A percentile compares a stretch with the other conserved stretches of the same genome.
Evolutionary conservation across 1,140 invertebrate genomes (phyloP).

Genomic region (Microplitis demolitor): DNA sequence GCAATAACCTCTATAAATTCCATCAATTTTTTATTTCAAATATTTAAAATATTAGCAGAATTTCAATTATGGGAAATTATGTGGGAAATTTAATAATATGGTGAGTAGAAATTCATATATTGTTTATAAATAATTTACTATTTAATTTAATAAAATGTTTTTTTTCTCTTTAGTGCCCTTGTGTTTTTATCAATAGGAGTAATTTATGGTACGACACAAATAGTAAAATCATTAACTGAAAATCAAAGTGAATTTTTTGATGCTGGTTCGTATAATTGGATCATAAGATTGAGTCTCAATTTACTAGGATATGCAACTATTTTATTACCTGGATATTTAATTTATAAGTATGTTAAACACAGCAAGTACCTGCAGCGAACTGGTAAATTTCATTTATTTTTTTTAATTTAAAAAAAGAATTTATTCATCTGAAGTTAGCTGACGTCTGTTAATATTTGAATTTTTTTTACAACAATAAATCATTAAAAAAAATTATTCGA

Average conservation of each 20-base stretch:
- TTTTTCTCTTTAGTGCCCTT: conserved; percentile 54
- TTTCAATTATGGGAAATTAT: conserved; percentile 55
- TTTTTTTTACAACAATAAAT: too few relatives aligned
- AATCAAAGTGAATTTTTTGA: conserved; percentile 56
- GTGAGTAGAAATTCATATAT: conserved; percentile 38
- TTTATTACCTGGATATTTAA: conserved; percentile 82
- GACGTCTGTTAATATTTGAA: too few relatives aligned
- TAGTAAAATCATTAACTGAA: conserved; percentile 62
- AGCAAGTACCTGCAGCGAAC: conserved; percentile 81
- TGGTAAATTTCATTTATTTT: conserved; percentile 63
- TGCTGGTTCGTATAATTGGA: conserved; percentile 70
- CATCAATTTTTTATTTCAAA: not conserved
- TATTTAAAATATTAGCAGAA: conserved; percentile 28
- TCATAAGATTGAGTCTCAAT: conserved; percentile 78
- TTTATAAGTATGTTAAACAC: conserved; percentile 82
- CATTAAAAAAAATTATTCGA: too few relatives aligned
- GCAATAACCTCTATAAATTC: conserved; percentile 1
- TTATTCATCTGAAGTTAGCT: not conserved
- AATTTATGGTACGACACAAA: conserved; percentile 62
- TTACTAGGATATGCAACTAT: conserved; percentile 88
- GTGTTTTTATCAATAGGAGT: conserved; percentile 59
- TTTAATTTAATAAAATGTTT: conserved; percentile 17
- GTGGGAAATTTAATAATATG: conserved; percentile 56
- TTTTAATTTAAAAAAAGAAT: too few relatives aligned
- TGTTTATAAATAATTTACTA: conserved; percentile 3